Percentiles rank a stretch among this genome's conserved stretches.
These are phyloP conservation scores for Parotocinclus haroldoi DNA, from an alignment of 2,797 vertebrate species.

Conservation along the genomic window DNA sequence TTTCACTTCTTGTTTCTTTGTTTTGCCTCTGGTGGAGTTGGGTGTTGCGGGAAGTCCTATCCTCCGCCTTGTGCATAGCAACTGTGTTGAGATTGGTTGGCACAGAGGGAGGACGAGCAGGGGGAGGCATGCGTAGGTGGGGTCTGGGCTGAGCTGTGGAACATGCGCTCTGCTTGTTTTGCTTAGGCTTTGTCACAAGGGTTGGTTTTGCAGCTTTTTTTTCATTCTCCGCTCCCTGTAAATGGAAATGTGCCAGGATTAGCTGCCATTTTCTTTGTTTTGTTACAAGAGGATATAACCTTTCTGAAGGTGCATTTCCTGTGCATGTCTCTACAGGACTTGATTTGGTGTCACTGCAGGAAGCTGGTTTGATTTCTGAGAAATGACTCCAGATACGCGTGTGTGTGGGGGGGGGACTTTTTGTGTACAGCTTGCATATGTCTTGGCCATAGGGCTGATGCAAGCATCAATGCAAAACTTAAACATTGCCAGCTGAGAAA, in stretches of 20 bases:
- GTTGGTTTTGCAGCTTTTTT: slow-evolving; percentile 63
- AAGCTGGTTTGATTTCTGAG: slow-evolving; percentile 36
- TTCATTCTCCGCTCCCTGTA: slow-evolving; percentile 38
- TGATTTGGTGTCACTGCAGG: not conserved
- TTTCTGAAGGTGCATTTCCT: not conserved
- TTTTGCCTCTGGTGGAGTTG: not conserved
- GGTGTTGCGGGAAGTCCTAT: not conserved
- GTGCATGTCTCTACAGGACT: not conserved
- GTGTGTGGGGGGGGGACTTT: slow-evolving; percentile 33
- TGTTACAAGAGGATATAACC: not conserved
- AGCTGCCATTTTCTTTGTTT: slow-evolving; percentile 2
- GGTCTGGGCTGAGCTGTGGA: slow-evolving; percentile 38
- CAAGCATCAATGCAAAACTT: slow-evolving; percentile 13
- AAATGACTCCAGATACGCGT: slow-evolving; percentile 12
- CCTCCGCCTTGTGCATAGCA: not conserved
- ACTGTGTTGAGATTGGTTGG: not conserved
- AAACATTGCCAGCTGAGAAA: slow-evolving; percentile 34
- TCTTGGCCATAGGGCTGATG: slow-evolving; percentile 10
- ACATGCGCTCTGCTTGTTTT: slow-evolving; percentile 66
- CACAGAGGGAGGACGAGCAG: slow-evolving; percentile 27
- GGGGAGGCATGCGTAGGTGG: slow-evolving; percentile 56
- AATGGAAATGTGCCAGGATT: not conserved
- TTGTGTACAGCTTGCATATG: slow-evolving; percentile 7
- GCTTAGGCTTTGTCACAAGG: slow-evolving; percentile 56
- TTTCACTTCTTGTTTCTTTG: too few relatives aligned